These are phyloP conservation scores for Masnerella sp. DNA, from an alignment of 2,888 invertebrate species.

Conservation along the genomic window DNA sequence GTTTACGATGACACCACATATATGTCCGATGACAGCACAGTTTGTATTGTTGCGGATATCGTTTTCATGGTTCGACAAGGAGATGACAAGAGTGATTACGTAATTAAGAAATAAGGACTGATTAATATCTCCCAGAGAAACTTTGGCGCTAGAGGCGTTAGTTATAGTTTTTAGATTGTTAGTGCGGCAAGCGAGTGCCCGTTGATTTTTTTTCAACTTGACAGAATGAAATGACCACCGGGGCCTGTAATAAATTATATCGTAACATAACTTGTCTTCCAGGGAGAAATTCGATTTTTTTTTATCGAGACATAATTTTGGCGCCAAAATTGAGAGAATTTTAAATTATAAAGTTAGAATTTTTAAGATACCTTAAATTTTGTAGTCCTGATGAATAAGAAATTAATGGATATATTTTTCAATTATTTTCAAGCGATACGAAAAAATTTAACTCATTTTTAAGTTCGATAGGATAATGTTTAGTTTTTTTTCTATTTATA, in stretches of 20 bases:
- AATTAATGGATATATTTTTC: no score
- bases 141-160: slow-evolving; percentile 19
- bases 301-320: slow-evolving; percentile 11
- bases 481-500: no score
- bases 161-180: slow-evolving; percentile 39
- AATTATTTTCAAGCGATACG: no score
- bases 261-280: slow-evolving; percentile 9
- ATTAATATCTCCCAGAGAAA: slow-evolving; percentile 32
- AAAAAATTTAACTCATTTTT: no score
- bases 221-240: slow-evolving; percentile 28
- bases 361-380: no score
- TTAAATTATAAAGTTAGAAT: no score
- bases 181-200: slow-evolving; percentile 9
- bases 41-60: not conserved
- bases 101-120: slow-evolving; percentile 42
- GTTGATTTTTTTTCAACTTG: slow-evolving; percentile 21
- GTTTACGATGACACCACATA: not conserved
- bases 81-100: slow-evolving; percentile 38
- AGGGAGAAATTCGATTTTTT: slow-evolving; percentile 30
- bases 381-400: no score
- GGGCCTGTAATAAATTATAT: slow-evolving; percentile 33
- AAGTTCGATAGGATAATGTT: no score
- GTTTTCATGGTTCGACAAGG: slow-evolving; percentile 19
- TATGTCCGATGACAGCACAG: not conserved
- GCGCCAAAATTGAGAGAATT: not conserved